Conservation (phyloP, 2,888 invertebrate species). For the Tipula helvola region DNA sequence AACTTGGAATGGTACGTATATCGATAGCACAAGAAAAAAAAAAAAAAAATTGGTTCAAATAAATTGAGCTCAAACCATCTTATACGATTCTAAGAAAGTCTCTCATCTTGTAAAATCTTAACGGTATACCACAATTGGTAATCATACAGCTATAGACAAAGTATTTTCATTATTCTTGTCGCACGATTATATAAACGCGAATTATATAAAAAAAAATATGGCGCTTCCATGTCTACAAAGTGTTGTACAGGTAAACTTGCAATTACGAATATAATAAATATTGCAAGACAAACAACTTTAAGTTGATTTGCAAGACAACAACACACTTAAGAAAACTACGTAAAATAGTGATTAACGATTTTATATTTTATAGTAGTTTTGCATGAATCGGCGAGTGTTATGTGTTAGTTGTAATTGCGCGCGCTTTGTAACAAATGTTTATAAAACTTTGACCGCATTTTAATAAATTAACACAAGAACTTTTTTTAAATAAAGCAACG, state of each 20-base stretch:
- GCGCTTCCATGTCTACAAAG: background rate
- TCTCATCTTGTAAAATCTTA: background rate
- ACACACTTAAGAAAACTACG: background rate
- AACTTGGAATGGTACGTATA: background rate
- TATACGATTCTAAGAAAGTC: background rate
- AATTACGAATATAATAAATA: background rate
- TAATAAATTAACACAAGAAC: background rate
- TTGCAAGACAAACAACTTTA: background rate
- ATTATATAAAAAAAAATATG: background rate
- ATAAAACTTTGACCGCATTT: background rate
- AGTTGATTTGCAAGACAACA: background rate
- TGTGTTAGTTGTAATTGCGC: background rate
- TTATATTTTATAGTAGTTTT: background rate
- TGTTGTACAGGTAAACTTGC: background rate
- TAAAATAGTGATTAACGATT: background rate
- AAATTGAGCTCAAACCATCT: background rate
- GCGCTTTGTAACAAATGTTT: background rate
- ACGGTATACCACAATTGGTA: background rate
- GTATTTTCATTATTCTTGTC: background rate
- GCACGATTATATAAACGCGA: background rate
- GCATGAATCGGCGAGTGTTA: background rate
- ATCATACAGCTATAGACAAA: background rate
- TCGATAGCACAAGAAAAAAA: background rate
- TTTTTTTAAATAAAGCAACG: background rate
- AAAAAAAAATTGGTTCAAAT: background rate